Evolutionary conservation across 2,113 vertebrate genomes (phyloP).

Genomic region (Paedocypris sp.): DNA sequence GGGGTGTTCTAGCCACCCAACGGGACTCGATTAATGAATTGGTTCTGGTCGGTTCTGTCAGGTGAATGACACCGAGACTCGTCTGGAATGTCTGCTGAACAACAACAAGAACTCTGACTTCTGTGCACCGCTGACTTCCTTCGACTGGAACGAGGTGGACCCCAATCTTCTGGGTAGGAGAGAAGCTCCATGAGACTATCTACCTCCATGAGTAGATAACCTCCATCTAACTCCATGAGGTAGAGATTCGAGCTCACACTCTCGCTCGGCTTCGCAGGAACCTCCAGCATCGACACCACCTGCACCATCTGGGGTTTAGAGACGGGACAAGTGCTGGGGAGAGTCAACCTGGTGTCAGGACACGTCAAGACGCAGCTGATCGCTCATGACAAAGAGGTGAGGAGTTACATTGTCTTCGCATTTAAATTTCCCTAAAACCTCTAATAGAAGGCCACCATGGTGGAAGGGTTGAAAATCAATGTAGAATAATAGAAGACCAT

Average conservation of each 20-base stretch:
- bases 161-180: constrained; percentile 88
- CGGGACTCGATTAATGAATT: no score
- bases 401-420: not conserved
- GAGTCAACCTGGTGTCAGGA: constrained; percentile 94
- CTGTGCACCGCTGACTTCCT: constrained; percentile 94
- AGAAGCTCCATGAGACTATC: no score
- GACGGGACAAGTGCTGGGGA: constrained; percentile 87
- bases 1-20: no score
- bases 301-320: constrained; percentile 98
- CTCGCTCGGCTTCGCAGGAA: constrained; percentile 64
- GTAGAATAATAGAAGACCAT: no score
- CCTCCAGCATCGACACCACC: constrained; percentile 95
- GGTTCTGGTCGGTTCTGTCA: no score
- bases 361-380: constrained; percentile 98
- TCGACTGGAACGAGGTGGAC: constrained; percentile 99
- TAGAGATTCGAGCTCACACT: no score
- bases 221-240: no score
- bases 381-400: constrained; percentile 96
- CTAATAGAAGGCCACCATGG: no score
- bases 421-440: not conserved
- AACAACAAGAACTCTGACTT: constrained; percentile 99
- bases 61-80: constrained; percentile 96
- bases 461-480: no score
- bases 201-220: no score
- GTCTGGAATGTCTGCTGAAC: constrained; percentile 94